Percentiles rank a stretch among this genome's conserved stretches.
phyloP scores from a whole-genome alignment of 1,140 invertebrate species.

The Prorops nasuta region DNA sequence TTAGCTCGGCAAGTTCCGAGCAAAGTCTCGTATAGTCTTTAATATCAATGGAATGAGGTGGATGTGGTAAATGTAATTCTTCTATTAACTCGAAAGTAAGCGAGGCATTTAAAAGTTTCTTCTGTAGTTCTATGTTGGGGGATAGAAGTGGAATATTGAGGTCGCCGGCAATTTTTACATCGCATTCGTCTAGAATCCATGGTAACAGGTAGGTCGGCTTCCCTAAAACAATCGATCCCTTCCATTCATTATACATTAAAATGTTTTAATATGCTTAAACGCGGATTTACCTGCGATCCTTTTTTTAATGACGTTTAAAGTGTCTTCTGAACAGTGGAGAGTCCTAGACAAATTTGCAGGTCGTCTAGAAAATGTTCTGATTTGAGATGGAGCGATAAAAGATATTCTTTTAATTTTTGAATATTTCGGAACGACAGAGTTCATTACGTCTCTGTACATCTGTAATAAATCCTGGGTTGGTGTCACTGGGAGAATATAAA shows the following conservation, averaged over 20 bases:
- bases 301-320: conserved; percentile 5
- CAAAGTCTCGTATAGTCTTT: conserved; percentile 18
- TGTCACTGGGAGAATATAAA: conserved; percentile 20
- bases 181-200: conserved; percentile 26
- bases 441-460: conserved; percentile 25
- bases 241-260: no score
- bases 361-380: not conserved
- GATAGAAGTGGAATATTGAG: conserved; percentile 15
- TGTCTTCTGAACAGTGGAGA: conserved; percentile 19
- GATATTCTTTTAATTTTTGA: conserved; percentile 14
- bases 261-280: no score
- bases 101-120: conserved; percentile 11
- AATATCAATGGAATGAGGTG: conserved; percentile 1
- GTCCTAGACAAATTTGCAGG: conserved; percentile 14
- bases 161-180: conserved; percentile 14
- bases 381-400: conserved; percentile 17
- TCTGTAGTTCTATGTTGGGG: conserved; percentile 15
- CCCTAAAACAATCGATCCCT: no score
- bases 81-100: conserved; percentile 5
- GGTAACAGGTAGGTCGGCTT: conserved; percentile 20
- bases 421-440: conserved; percentile 14
- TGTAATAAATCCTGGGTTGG: conserved; percentile 7
- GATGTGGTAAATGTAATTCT: conserved; percentile 12
- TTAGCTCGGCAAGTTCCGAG: conserved; percentile 10
- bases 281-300: conserved; percentile 13